Percentiles rank a stretch among this genome's conserved stretches.
Conservation (phyloP, 2,797 vertebrate genomes). For the Cyprinodon diabolis region DNA sequence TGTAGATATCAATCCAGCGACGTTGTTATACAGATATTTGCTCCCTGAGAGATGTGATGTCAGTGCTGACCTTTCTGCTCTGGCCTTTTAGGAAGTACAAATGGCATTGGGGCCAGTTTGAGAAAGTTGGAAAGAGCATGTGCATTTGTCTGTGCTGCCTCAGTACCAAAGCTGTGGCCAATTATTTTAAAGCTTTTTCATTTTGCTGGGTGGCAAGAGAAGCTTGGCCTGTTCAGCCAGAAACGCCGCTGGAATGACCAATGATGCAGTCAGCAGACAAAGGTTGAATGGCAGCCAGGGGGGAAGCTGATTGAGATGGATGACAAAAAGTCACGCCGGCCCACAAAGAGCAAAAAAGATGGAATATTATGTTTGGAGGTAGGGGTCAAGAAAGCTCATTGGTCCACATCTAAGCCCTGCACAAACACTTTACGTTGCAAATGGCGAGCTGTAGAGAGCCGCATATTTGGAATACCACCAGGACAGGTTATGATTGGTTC, state of each 20-base stretch:
- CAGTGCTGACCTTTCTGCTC: slow-evolving; percentile 69
- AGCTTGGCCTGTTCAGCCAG: slow-evolving; percentile 22
- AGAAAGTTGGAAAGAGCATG: slow-evolving; percentile 69
- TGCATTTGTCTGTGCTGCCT: slow-evolving; percentile 63
- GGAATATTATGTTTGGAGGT: slow-evolving; percentile 68
- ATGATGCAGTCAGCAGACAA: slow-evolving; percentile 49
- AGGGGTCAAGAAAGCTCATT: slow-evolving; percentile 20
- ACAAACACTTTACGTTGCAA: slow-evolving; percentile 43
- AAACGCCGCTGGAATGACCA: slow-evolving; percentile 55
- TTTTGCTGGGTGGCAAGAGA: slow-evolving; percentile 37
- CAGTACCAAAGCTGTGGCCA: slow-evolving; percentile 43
- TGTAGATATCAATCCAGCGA: slow-evolving; percentile 51
- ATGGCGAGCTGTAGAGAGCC: slow-evolving; percentile 65
- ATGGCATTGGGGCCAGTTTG: slow-evolving; percentile 46
- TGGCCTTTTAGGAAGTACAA: slow-evolving; percentile 57
- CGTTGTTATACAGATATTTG: slow-evolving; percentile 53
- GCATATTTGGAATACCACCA: slow-evolving; percentile 78
- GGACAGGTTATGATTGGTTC: slow-evolving; percentile 70
- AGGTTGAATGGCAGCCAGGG: slow-evolving; percentile 48
- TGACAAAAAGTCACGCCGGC: slow-evolving; percentile 56
- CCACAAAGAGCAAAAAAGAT: slow-evolving; percentile 40
- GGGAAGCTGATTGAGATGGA: slow-evolving; percentile 70
- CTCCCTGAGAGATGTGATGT: slow-evolving; percentile 67
- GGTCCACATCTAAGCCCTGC: slow-evolving; percentile 34
- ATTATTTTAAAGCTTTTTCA: slow-evolving; percentile 58